Evolutionary conservation across 2,113 vertebrate genomes (phyloP).

Genomic region (Rhinoderma darwinii): DNA sequence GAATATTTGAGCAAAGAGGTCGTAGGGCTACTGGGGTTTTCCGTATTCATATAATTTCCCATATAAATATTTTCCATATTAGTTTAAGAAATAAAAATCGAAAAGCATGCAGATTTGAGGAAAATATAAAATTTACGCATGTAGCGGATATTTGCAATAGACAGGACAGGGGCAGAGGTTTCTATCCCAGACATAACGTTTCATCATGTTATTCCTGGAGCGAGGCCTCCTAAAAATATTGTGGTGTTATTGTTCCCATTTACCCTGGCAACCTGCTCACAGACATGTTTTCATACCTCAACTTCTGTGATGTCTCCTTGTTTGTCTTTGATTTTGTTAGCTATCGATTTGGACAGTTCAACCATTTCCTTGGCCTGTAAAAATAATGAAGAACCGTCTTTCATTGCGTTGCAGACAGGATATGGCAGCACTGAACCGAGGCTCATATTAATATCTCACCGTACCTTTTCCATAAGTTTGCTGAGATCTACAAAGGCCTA

Average conservation of each 20-base stretch:
- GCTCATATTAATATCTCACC: background rate
- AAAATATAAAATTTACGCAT: background rate
- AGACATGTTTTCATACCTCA: conserved; percentile 78
- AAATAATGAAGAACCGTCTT: conserved; percentile 55
- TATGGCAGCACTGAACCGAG: background rate
- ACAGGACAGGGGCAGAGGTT: background rate
- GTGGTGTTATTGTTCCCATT: conserved; percentile 17
- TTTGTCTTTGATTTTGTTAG: conserved; percentile 98
- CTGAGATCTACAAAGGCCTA: conserved; percentile 98
- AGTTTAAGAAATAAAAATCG: background rate
- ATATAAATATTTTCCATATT: background rate
- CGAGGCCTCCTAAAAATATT: background rate
- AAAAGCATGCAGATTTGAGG: background rate
- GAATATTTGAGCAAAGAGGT: too few relatives aligned
- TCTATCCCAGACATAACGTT: conserved; percentile 8
- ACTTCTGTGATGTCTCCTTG: conserved; percentile 98
- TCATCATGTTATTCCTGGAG: conserved; percentile 39
- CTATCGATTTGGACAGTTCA: conserved; percentile 94
- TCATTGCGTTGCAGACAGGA: conserved; percentile 35
- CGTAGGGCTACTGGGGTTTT: too few relatives aligned
- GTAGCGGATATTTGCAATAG: background rate
- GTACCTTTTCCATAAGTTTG: conserved; percentile 98
- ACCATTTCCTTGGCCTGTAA: conserved; percentile 98
- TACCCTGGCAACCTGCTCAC: background rate
- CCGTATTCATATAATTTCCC: too few relatives aligned